Evolutionary conservation across 2,113 vertebrate genomes (phyloP).

Genomic region (Zootoca vivipara): DNA sequence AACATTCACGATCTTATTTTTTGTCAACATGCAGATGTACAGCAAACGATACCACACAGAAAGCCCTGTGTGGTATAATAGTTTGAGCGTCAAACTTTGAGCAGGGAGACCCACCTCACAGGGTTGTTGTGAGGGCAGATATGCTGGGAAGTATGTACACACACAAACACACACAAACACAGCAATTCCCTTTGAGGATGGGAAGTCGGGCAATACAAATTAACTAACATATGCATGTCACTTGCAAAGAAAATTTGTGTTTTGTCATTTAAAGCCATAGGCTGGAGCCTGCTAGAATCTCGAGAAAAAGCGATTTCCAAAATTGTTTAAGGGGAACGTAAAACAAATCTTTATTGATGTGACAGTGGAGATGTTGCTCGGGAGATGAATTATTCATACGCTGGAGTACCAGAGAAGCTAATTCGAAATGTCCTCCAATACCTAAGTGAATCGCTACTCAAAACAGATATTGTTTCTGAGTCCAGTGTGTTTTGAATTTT

Average conservation of each 20-base stretch:
- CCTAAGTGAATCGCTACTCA: constrained; percentile 26
- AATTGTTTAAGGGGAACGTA: constrained; percentile 35
- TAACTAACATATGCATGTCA: constrained; percentile 14
- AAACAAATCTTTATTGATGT: constrained; percentile 53
- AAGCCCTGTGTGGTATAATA: no score
- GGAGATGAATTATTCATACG: constrained; percentile 58
- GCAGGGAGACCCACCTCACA: background rate
- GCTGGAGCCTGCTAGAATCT: background rate
- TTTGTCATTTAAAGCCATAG: background rate
- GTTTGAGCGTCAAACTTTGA: no score
- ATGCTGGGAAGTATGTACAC: background rate
- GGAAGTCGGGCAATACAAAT: background rate
- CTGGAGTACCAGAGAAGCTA: constrained; percentile 44
- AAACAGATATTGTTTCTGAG: constrained; percentile 24
- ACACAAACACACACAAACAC: no score
- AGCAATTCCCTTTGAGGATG: background rate
- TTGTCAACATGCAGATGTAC: background rate
- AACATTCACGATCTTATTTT: constrained; percentile 21
- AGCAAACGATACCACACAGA: background rate
- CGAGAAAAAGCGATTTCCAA: constrained; percentile 46
- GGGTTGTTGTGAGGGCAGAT: no score
- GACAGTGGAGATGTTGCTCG: constrained; percentile 43
- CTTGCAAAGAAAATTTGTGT: background rate
- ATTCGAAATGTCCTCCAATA: constrained; percentile 36
- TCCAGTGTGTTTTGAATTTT: background rate